Evolutionary conservation across 2,797 vertebrate genomes (phyloP), one percentile per base, ranked within the genome.

Genomic region (Artibeus jamaicensis): DNA sequence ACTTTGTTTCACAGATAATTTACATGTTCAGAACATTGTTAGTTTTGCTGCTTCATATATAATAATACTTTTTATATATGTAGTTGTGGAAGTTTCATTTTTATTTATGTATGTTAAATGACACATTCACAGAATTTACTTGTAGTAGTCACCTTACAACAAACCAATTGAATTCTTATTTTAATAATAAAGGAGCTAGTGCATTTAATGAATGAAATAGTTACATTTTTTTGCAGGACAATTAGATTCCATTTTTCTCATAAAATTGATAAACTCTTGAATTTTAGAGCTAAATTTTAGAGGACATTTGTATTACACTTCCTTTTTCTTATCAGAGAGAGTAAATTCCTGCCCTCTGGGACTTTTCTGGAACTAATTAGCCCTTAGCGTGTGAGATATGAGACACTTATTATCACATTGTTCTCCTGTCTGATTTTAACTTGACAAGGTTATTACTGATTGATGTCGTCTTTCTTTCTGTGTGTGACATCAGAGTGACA

Each of bases 261-360:
- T 70, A 83, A 73, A 86, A 82, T 76, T 86, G 91, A 78, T 93
- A 77, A 84, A 81, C 39, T 81, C 79, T 65, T 6, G 70, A 82
- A 92, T 93, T 93, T 93, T 70, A 91, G 42, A 90, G 73, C 53
- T 93, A 21, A 77, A 59, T 94, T 92, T 83, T 86, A 93, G 55
- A 91, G 39, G n/a, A 7, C 6, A 79, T 96, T 97, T 97, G 95
- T 42, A 50, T 94, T 95, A 91, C 92, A 91, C 42, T 91, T 24
- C 42, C 37, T 87, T 93, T 92, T 48, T 87, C 91, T 95, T 93
- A 92, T 73, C 86, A 76, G 88, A 89, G 44, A 88, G 42, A 90
- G 59, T 90, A 92, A 82, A 89, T 88, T 53, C 6, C n/a, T 94
- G 12, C 21, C 39, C 7, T 94, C 86, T 73, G 57, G 53, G 65